Base-by-base conservation (phyloP, 2,113 vertebrate genomes). In the Pterocles orientalis region DNA sequence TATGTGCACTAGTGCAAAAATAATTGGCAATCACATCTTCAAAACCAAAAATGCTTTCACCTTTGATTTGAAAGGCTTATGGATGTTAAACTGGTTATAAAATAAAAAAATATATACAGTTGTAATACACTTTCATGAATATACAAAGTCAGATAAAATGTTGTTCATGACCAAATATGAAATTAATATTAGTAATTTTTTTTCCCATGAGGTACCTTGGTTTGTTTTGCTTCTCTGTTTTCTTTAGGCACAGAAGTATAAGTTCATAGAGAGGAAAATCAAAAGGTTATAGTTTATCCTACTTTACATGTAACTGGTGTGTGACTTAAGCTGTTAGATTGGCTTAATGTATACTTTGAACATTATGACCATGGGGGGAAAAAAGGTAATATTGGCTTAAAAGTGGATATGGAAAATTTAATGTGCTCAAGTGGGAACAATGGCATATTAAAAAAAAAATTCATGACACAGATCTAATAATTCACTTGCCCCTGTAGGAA, bases 391-490 rank as follows among this genome's bases (percentile, higher is more conserved):
- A 98, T 97, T 98, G 96, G 96, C 97, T 98, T 98, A 97, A 98
- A 98, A 98, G 97, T 97, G 90, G 97, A 98, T 98, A 98, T 98
- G 97, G 97, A 98, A 98, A 98, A 98, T 98, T 97, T 97, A 98
- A 97, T 98, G 97, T 97, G 97, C 97, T 98, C 97, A 97, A 98
- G 95, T 97, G 97, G 97, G 98, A 98, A 97, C 97, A 98, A 98
- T 98, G 97, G 98, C 98, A 98, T 98, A 98, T 98, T 98, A 98
- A 98, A 98, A 95, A 98, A 96, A 95, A 96, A 95, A 96, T 57
- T 98, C 97, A 97, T 97, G 98, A 98, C 97, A 98, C 97, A 98
- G 98, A 98, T 98, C 98, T 98, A 98, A 98, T 98, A 98, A 98
- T 98, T 98, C 98, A 97, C 97, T 97, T 98, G 97, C 96, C 97